Conservation (phyloP, 2,888 invertebrate species). For the Macrosoma leucophasiata region DNA sequence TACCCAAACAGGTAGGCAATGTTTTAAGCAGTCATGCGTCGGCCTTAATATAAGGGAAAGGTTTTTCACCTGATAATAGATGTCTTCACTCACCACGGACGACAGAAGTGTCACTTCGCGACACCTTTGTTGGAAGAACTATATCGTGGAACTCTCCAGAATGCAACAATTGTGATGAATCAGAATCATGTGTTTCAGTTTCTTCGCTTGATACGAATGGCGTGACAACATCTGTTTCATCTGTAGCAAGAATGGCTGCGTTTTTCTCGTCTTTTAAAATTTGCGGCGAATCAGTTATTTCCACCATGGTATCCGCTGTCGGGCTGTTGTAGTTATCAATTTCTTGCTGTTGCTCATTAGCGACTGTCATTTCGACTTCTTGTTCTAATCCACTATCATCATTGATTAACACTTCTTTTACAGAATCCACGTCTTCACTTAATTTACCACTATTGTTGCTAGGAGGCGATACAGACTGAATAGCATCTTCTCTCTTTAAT, state of each 20-base stretch:
- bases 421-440: constrained; percentile 62
- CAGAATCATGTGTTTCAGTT: constrained; percentile 24
- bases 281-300: no score
- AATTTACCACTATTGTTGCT: constrained; percentile 64
- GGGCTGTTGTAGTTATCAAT: no score
- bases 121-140: constrained; percentile 61
- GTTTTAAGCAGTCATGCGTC: constrained; percentile 60
- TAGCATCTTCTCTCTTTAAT: constrained; percentile 68
- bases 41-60: constrained; percentile 63
- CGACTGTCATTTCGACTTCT: constrained; percentile 2
- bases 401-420: constrained; percentile 27
- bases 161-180: constrained; percentile 48
- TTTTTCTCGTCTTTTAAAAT: no score
- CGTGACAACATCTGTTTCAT: constrained; percentile 62
- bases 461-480: constrained; percentile 66
- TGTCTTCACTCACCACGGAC: constrained; percentile 75
- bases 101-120: constrained; percentile 60
- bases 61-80: constrained; percentile 73
- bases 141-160: constrained; percentile 74
- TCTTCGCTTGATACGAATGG: constrained; percentile 36
- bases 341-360: no score
- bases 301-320: no score
- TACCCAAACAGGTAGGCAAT: constrained; percentile 33
- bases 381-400: constrained; percentile 21
- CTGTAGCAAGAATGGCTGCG: constrained; percentile 31